Base-by-base conservation (phyloP, 2,797 vertebrate species). In the Phoxinus dragarum region DNA sequence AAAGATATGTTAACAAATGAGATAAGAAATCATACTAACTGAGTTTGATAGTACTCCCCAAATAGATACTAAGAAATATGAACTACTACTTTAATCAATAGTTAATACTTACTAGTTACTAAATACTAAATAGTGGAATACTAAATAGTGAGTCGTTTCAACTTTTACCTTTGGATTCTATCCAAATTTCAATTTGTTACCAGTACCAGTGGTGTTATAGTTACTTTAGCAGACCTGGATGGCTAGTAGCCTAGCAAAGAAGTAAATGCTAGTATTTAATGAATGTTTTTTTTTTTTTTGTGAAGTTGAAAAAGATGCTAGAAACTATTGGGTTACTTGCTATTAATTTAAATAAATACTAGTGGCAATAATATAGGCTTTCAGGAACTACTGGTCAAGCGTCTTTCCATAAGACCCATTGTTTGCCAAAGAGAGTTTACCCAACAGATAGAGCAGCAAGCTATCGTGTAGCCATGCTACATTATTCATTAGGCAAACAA, bases 401-500 rank as follows among this genome's bases (percentile, higher is more conserved):
- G 11, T 21, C 56, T 79, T 66, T 17, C 17, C 27, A 67, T 64
- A 21, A 42, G 10, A n/a, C 0, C 0, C 8, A 17, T 49, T 52
- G 9, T 52, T 23, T 44, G 54, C 31, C 61, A 36, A 23, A 56
- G 23, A 9, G 7, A 66, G 14, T 9, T 75, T 31, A 52, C 56
- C 31, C 4, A 0, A n/a, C 4, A 75, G 71, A 47, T 12, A 10
- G 27, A 31, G 9, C n/a, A 66, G 54, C 14, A 40, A 82, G 47
- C 47, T 81, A 61, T 47, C 19, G 1, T 76, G 10, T 68, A 40
- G 6, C 44, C 40, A 36, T 54, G 11, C 64, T 79, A 11, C 75
- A 79, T 61, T 80, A 72, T 80, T 71, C 38, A 85, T 49, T 12
- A 21, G 69, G 38, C 10, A 71, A 84, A 79, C 67, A 59, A 79